A percentile compares a stretch with the other conserved stretches of the same genome.
These are phyloP conservation scores for Ceraclea dissimilis DNA, from an alignment of 2,888 invertebrate species.

Conservation along the genomic window DNA sequence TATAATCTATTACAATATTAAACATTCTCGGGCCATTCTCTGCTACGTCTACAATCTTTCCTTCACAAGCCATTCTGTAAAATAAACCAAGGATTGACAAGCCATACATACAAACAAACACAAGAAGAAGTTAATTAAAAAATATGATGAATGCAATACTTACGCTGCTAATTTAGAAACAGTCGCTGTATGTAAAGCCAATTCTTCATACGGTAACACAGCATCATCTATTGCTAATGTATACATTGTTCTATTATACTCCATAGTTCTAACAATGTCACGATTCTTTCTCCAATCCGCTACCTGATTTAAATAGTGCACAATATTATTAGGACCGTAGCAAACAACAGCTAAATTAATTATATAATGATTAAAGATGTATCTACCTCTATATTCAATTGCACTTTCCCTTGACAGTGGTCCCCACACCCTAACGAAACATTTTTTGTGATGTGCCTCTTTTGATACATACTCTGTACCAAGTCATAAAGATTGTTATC, in stretches of 20 bases:
- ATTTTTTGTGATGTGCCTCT: conserved; percentile 12
- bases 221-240: conserved; percentile 11
- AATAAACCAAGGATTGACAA: neutral
- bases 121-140: no score
- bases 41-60: conserved; percentile 10
- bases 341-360: no score
- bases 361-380: no score
- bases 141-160: conserved; percentile 2
- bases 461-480: conserved; percentile 16
- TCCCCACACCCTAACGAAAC: conserved; percentile 13
- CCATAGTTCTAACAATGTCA: conserved; percentile 9
- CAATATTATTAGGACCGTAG: no score
- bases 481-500: conserved; percentile 18
- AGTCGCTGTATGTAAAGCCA: conserved; percentile 15
- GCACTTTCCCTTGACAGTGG: conserved; percentile 14
- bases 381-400: conserved; percentile 14
- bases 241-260: conserved; percentile 18
- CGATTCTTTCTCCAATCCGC: conserved; percentile 15
- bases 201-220: conserved; percentile 19
- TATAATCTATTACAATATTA: conserved; percentile 15
- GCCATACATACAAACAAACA: no score
- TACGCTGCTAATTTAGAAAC: conserved; percentile 21
- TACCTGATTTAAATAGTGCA: no score
- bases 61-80: conserved; percentile 19
- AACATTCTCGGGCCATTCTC: conserved; percentile 18